Conservation (phyloP, 2,888 invertebrate species). For the Panopea generosa region DNA sequence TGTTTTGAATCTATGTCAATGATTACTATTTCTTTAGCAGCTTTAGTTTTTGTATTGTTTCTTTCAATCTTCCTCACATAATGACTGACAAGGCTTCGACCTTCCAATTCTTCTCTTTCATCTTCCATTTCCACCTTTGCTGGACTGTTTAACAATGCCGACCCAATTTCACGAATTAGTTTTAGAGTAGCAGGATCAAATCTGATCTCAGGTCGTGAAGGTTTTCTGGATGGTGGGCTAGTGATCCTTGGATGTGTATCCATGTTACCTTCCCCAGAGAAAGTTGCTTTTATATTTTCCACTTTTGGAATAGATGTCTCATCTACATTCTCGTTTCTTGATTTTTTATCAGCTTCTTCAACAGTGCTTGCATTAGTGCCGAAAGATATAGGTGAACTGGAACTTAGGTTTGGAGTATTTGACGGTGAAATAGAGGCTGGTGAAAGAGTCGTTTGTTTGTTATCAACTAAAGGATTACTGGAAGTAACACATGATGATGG, state of each 20-base stretch:
- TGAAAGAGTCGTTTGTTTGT: conserved; percentile 6
- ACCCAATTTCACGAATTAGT: conserved; percentile 75
- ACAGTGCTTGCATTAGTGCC: neutral
- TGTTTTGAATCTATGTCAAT: conserved; percentile 61
- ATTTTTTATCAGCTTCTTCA: neutral
- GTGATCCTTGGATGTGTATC: conserved; percentile 7
- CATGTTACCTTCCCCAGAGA: conserved; percentile 24
- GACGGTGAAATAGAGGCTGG: neutral
- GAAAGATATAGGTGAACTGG: neutral
- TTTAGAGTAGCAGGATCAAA: conserved; percentile 74
- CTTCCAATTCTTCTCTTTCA: conserved; percentile 45
- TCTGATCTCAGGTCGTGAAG: conserved; percentile 37
- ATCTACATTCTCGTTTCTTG: conserved; percentile 5
- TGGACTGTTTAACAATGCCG: conserved; percentile 72
- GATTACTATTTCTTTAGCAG: conserved; percentile 67
- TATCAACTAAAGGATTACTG: neutral
- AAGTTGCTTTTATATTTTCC: conserved; percentile 26
- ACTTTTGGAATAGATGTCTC: conserved; percentile 8
- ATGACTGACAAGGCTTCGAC: conserved; percentile 68
- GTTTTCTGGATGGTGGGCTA: neutral
- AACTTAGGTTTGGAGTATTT: neutral
- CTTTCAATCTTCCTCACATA: conserved; percentile 75
- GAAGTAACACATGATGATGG: neutral
- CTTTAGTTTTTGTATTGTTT: conserved; percentile 47
- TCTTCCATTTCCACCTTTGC: conserved; percentile 62